Evolutionary conservation across 2,797 vertebrate species (phyloP).

Genomic region (Microchirus variegatus): DNA sequence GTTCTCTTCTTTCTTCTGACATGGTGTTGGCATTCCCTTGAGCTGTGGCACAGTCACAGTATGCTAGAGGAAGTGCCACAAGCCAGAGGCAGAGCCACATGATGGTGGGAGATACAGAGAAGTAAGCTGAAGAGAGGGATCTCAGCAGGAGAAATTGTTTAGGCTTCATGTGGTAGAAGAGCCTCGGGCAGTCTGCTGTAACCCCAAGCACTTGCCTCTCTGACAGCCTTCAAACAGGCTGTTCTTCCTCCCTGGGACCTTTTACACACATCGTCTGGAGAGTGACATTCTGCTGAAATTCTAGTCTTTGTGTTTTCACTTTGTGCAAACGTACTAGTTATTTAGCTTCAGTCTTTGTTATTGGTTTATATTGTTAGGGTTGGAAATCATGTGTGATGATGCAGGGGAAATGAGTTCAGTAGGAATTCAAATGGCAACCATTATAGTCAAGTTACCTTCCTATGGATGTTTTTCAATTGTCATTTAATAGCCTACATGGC

Average conservation of each 20-base stretch:
- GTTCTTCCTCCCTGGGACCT: slow-evolving; percentile 22
- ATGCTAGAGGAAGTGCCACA: slow-evolving; percentile 38
- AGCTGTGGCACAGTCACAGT: slow-evolving; percentile 46
- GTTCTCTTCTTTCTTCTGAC: slow-evolving; percentile 34
- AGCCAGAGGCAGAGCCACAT: slow-evolving; percentile 36
- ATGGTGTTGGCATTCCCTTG: slow-evolving; percentile 41
- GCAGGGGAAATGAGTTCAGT: neutral
- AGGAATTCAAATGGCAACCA: slow-evolving; percentile 9
- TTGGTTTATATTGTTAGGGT: neutral
- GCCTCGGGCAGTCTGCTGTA: slow-evolving; percentile 31
- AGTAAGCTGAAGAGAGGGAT: slow-evolving; percentile 3
- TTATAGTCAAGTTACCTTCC: no score
- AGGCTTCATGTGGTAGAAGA: slow-evolving; percentile 24
- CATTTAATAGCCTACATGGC: neutral
- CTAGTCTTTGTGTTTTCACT: no score
- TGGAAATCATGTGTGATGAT: neutral
- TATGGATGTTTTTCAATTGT: neutral
- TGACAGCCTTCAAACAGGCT: slow-evolving; percentile 38
- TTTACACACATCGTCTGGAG: no score
- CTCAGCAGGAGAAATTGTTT: slow-evolving; percentile 31
- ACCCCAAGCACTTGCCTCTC: slow-evolving; percentile 37
- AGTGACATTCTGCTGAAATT: no score
- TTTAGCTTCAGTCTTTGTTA: no score
- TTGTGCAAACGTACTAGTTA: no score
- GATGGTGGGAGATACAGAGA: slow-evolving; percentile 18